Base-by-base conservation (phyloP, 1,140 invertebrate species). In the Achroia grisella region DNA sequence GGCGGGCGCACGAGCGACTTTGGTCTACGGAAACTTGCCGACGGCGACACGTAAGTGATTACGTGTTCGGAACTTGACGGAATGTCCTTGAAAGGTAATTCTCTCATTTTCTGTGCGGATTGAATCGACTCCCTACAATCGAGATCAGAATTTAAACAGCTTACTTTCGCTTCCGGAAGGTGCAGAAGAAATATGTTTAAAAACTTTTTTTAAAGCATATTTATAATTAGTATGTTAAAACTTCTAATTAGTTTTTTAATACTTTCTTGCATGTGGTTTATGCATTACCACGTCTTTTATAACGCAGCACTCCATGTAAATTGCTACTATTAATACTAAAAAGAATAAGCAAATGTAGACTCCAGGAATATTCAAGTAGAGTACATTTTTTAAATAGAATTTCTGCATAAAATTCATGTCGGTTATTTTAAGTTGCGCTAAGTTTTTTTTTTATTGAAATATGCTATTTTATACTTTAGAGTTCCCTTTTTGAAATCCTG, bases 251-350 rank as follows among this genome's bases (percentile, higher is more conserved):
- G 12, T 11, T 11, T 35, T 8, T 23, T 23, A 15, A 4, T 15
- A 13, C 14, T 32, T 43, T 31, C 33, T 66, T 40, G 62, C 65
- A 57, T 69, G 62, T 27, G 52, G 41, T 41, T 52, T 56, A 46
- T 60, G 44, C 52, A 62, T 69, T 66, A 69, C 43, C 55, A 51
- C 51, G 52, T 52, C 34, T 56, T 58, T 61, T 37, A 42, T 52
- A 52, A 30, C 23, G 33, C 49, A 51, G 56, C 56, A 57, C 48
- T 59, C 45, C 40, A 55, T 35, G 46, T 52, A 58, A 65, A 59
- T 65, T 63, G 52, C 49, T 56, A 58, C 52, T 71, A 57, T 57
- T 52, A 71, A 66, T 34, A 42, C 29, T 12, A 41, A 10, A 39
- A 41, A 37, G 10, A 10, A 12, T 17, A 41, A 44, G 29, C 12